These are phyloP conservation scores for Trilocha varians DNA, from an alignment of 2,888 invertebrate species.

Conservation along the genomic window DNA sequence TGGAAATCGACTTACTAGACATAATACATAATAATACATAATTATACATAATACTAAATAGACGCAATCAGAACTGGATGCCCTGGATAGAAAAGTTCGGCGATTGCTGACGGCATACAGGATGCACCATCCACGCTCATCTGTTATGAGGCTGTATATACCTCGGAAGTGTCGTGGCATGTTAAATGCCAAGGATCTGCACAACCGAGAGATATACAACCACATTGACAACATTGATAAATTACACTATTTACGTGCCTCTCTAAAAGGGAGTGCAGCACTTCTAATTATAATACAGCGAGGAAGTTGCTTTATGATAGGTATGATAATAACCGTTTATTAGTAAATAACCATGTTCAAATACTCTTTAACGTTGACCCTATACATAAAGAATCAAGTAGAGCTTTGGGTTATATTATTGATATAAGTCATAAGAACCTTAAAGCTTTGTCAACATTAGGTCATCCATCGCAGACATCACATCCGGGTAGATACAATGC, in stretches of 20 bases:
- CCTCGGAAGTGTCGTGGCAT: no score
- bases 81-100: no score
- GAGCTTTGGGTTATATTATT: constrained; percentile 11
- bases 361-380: constrained; percentile 14
- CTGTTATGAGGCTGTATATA: no score
- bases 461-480: constrained; percentile 14
- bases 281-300: constrained; percentile 11
- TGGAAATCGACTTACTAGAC: no score
- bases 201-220: no score
- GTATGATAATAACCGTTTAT: constrained; percentile 15
- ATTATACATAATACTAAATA: no score
- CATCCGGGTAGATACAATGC: no score
- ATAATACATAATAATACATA: no score
- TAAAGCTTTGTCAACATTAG: constrained; percentile 13
- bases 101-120: no score
- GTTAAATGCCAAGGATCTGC: no score
- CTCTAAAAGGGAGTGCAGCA: constrained; percentile 1
- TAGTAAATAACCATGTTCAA: constrained; percentile 15
- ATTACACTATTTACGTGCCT: constrained; percentile 4
- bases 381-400: constrained; percentile 15
- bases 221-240: constrained; percentile 4
- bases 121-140: no score
- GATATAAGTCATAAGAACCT: constrained; percentile 18
- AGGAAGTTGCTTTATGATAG: constrained; percentile 17
- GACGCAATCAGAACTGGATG: no score